phyloP scores from a whole-genome alignment of 2,797 vertebrate genomes.

The Galago senegalensis region DNA sequence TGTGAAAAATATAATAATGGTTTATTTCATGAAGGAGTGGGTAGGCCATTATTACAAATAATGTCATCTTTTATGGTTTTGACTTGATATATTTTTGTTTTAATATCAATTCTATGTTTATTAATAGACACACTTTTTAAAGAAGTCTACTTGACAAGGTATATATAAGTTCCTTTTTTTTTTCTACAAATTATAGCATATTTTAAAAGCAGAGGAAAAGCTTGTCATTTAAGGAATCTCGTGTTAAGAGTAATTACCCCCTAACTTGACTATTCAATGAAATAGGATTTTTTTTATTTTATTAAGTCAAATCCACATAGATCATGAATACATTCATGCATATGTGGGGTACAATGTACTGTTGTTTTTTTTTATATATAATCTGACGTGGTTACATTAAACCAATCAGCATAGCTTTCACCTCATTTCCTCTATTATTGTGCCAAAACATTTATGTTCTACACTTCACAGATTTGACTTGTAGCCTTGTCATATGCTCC shows the following conservation, averaged over 20 bases:
- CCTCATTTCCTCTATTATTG: too few relatives aligned
- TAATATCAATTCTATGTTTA: conserved; percentile 22
- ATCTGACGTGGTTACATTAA: too few relatives aligned
- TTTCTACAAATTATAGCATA: neutral
- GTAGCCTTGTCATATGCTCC: too few relatives aligned
- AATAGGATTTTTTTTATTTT: neutral
- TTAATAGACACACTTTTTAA: conserved; percentile 6
- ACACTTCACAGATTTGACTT: too few relatives aligned
- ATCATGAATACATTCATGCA: too few relatives aligned
- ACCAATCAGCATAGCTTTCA: too few relatives aligned
- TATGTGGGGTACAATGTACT: too few relatives aligned
- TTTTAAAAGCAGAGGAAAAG: conserved; percentile 46
- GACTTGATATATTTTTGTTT: conserved; percentile 45
- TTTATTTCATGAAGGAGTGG: conserved; percentile 28
- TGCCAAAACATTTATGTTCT: too few relatives aligned
- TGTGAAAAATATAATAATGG: neutral
- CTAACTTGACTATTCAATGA: neutral
- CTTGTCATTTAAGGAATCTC: conserved; percentile 54
- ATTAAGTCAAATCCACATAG: too few relatives aligned
- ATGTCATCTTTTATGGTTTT: conserved; percentile 5
- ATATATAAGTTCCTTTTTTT: neutral
- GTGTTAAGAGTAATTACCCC: conserved; percentile 8
- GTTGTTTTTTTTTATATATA: too few relatives aligned
- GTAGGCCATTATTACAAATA: neutral
- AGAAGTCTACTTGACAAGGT: neutral